phyloP scores from a whole-genome alignment of 2,888 invertebrate species.

The Cryptus viduatorius region DNA sequence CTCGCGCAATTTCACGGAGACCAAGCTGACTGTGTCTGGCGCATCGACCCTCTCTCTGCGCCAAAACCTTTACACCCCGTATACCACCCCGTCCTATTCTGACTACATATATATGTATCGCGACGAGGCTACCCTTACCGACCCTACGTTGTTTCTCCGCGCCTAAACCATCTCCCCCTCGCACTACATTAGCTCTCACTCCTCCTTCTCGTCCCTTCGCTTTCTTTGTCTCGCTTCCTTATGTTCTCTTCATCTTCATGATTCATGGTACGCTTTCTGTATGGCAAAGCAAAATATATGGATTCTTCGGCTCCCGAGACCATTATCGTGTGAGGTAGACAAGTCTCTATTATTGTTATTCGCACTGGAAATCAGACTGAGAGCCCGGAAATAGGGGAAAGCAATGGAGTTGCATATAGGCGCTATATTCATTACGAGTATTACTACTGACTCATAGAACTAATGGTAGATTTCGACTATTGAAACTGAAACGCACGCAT shows the following conservation, averaged over 20 bases:
- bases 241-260: slow-evolving; percentile 41
- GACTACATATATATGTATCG: slow-evolving; percentile 11
- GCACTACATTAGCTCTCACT: slow-evolving; percentile 19
- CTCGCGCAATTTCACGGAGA: slow-evolving; percentile 18
- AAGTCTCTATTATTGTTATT: slow-evolving; percentile 20
- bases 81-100: not conserved
- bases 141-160: slow-evolving; percentile 27
- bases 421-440: not conserved
- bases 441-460: not conserved
- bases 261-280: slow-evolving; percentile 20
- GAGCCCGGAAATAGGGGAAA: not conserved
- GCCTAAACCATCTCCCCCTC: slow-evolving; percentile 3
- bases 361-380: slow-evolving; percentile 16
- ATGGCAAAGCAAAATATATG: slow-evolving; percentile 19
- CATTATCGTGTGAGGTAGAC: slow-evolving; percentile 14
- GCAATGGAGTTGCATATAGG: not conserved
- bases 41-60: slow-evolving; percentile 28
- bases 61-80: not conserved
- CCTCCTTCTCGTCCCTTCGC: slow-evolving; percentile 5
- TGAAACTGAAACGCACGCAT: too few species aligned
- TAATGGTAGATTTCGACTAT: not conserved
- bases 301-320: slow-evolving; percentile 9
- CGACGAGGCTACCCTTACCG: not conserved
- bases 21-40: slow-evolving; percentile 18
- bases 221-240: not conserved